Evolutionary conservation across 2,113 vertebrate species (phyloP), one percentile per base, ranked within the genome.

Genomic region (Lepisosteus osseus): DNA sequence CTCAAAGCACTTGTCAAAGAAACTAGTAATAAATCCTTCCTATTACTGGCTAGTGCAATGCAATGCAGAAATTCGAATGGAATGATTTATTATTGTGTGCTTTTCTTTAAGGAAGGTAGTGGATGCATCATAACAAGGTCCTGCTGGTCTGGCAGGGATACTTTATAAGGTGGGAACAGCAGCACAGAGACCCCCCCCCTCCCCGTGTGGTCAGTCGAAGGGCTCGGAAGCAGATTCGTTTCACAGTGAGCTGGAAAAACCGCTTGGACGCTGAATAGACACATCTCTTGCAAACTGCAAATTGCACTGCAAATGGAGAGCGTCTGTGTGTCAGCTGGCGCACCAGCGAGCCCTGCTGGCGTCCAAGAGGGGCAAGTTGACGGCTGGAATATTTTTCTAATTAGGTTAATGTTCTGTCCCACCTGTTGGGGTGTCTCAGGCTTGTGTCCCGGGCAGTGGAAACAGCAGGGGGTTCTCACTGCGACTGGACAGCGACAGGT

Each of bases 401-500:
- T 61, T 42, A 61, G 14, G 55, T 70, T 3, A 70, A 55, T 44
- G 42, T 17, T 12, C 29, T n/a, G 6, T 61, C 7, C 29, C 68
- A 57, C 54, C 54, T 44, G 41, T 61, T 54, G 15, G 14, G 7
- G 47, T 13, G 7, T 47, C 44, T 45, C 3, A 15, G 17, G 6
- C 9, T 68, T 55, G 9, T 41, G 29, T 68, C n/a, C 9, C 11
- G 66, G 47, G 44, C 14, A 7, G 14, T 40, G 57, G 57, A 59
- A 59, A n/a, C 11, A 59, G 15, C 45, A 15, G 14, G 3, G 3
- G 47, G 43, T 45, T 66, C 64, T 44, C 43, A 6, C 42, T 66
- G 64, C 11, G 29, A 15, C 64, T 45, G 13, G 11, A 15, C 64
- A 15, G 61, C 8, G n/a, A 42, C 70, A 71, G 61, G 69, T 61